These are phyloP conservation scores for Festucalex cinctus DNA, from an alignment of 2,113 vertebrate species.

Conservation along the genomic window DNA sequence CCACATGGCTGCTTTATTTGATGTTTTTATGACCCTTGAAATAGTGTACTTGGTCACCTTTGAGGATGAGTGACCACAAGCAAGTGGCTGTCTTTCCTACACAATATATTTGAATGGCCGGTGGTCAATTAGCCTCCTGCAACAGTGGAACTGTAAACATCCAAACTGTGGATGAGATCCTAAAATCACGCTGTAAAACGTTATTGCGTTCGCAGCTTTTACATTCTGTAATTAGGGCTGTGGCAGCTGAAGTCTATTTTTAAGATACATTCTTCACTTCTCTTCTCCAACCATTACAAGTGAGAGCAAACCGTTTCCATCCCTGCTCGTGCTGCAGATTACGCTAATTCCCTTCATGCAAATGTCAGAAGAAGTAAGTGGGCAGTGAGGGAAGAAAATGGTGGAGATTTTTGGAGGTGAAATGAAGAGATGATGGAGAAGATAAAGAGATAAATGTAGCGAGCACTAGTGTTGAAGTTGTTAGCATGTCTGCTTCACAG, in stretches of 20 bases:
- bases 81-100: neutral
- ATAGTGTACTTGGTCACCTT: conserved; percentile 21
- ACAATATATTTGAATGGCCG: neutral
- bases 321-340: conserved; percentile 51
- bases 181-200: conserved; percentile 1
- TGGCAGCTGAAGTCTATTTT: conserved; percentile 26
- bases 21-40: conserved; percentile 19
- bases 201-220: conserved; percentile 26
- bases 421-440: conserved; percentile 28
- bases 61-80: neutral
- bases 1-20: conserved; percentile 8
- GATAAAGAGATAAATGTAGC: neutral
- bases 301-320: conserved; percentile 26
- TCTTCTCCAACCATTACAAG: conserved; percentile 11
- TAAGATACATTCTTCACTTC: conserved; percentile 9
- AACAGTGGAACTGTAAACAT: conserved; percentile 24
- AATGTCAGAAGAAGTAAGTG: conserved; percentile 21
- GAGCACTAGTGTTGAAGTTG: neutral
- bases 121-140: neutral
- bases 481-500: neutral
- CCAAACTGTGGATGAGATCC: conserved; percentile 2
- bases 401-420: conserved; percentile 28
- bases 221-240: conserved; percentile 11
- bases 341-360: conserved; percentile 72
- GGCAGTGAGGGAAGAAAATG: conserved; percentile 11